Evolutionary conservation across 1,140 invertebrate genomes (phyloP).

Genomic region (Helicoverpa zea): DNA sequence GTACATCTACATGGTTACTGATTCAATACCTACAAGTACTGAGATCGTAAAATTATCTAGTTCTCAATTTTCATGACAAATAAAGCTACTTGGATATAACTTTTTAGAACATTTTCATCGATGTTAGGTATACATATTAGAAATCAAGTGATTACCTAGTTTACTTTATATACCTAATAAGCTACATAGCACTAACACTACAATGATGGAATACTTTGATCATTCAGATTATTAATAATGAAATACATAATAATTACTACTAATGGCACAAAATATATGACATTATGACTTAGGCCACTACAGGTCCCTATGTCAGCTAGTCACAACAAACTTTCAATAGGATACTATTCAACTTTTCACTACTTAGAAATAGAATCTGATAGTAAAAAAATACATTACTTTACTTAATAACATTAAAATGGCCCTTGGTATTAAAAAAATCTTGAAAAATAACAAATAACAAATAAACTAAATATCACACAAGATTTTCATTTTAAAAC

Average conservation of each 20-base stretch:
- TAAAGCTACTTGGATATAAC: conserved; percentile 4
- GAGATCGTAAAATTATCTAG: conserved; percentile 11
- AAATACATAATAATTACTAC: conserved; percentile 16
- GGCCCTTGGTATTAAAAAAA: conserved; percentile 4
- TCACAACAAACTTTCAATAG: conserved; percentile 19
- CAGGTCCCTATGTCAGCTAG: conserved; percentile 20
- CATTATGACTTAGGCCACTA: conserved; percentile 24
- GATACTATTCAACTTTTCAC: neutral
- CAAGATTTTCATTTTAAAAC: neutral
- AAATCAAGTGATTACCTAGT: neutral
- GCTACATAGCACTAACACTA: conserved; percentile 1
- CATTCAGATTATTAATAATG: neutral
- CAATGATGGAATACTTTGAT: conserved; percentile 13
- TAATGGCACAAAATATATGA: conserved; percentile 33
- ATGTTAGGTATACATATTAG: conserved; percentile 11
- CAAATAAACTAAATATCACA: conserved; percentile 11
- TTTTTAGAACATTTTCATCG: conserved; percentile 27
- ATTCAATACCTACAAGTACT: conserved; percentile 5
- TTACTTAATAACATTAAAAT: neutral
- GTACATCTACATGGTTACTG: conserved; percentile 15
- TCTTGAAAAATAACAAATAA: neutral
- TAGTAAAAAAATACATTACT: neutral
- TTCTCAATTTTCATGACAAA: neutral
- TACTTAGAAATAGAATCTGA: conserved; percentile 9
- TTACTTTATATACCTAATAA: conserved; percentile 4